Conservation (phyloP, 30 jellyfish, hydroid and myxozoan genomes). For the Hydractinia echinata region DNA sequence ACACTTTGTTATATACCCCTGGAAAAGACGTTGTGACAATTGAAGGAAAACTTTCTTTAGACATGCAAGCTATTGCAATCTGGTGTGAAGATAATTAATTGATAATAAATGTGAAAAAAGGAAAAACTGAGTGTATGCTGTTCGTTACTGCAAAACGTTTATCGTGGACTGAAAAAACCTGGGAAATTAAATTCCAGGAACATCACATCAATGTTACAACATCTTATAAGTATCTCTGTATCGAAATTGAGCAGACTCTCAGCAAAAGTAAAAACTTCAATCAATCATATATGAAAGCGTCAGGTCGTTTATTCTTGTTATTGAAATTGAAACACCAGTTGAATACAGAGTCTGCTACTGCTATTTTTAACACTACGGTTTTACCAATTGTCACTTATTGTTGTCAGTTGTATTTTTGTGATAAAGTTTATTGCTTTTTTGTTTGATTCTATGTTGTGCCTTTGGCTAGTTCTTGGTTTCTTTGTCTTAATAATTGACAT, state of each 20-base stretch:
- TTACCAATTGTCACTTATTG: constrained; percentile 5
- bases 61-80: constrained; percentile 10
- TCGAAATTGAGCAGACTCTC: too few relatives aligned
- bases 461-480: too few relatives aligned
- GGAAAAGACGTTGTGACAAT: constrained; percentile 10
- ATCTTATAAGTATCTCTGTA: too few relatives aligned
- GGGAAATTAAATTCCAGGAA: constrained; percentile 3
- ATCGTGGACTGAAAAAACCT: neutral
- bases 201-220: neutral
- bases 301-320: constrained; percentile 6
- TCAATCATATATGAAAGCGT: too few relatives aligned
- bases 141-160: constrained; percentile 1
- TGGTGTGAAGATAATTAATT: constrained; percentile 3
- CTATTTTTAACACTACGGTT: neutral
- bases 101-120: neutral
- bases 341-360: constrained; percentile 6
- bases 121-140: constrained; percentile 6
- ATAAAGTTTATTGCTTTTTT: too few relatives aligned
- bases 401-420: too few relatives aligned
- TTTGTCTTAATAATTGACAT: too few relatives aligned
- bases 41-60: constrained; percentile 1
- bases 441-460: too few relatives aligned
- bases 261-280: too few relatives aligned
- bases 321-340: constrained; percentile 3
- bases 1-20: neutral